Conservation (phyloP, 2,888 invertebrate genomes). For the Cepaea hortensis region DNA sequence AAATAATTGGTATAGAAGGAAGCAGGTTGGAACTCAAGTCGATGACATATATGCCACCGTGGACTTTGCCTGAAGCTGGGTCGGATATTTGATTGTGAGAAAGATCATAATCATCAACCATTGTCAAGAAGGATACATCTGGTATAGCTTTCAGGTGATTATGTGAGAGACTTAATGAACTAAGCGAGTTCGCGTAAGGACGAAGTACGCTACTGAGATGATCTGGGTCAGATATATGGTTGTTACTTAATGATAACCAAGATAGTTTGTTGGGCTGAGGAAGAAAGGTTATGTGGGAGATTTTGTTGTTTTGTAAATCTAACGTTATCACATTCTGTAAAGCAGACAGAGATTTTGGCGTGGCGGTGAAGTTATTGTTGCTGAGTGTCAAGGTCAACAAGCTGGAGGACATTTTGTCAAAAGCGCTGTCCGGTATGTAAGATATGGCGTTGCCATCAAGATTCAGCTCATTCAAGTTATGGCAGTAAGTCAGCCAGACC, state of each 20-base stretch:
- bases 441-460: not conserved
- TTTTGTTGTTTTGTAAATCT: not conserved
- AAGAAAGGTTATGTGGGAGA: constrained; percentile 3
- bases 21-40: not conserved
- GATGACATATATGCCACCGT: not conserved
- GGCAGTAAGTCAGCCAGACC: not conserved
- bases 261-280: not conserved
- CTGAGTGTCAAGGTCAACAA: not conserved
- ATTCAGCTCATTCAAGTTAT: not conserved
- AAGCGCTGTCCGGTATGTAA: not conserved
- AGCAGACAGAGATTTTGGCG: not conserved
- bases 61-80: not conserved
- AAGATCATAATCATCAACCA: not conserved
- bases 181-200: not conserved
- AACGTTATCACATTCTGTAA: not conserved
- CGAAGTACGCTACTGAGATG: not conserved
- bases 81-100: constrained; percentile 3
- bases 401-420: not conserved
- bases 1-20: not conserved
- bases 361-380: not conserved
- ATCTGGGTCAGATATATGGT: not conserved
- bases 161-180: not conserved
- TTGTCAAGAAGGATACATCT: not conserved
- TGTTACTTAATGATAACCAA: not conserved
- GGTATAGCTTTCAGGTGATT: constrained; percentile 9